Evolutionary conservation across 2,797 vertebrate species (phyloP).

Genomic region (Labeo calbasu): DNA sequence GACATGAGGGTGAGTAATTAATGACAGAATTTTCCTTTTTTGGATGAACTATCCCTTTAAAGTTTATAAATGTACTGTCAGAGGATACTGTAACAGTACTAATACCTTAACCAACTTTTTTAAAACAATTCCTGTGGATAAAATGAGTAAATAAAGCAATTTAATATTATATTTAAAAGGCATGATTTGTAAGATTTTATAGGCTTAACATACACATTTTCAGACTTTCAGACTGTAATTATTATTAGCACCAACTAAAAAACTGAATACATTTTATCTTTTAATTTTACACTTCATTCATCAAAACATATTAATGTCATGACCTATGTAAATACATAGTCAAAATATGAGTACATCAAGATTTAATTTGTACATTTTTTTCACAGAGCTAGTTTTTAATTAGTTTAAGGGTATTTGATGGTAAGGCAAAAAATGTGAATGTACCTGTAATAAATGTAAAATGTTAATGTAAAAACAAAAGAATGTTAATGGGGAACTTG

Average conservation of each 20-base stretch:
- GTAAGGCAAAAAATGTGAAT: background rate
- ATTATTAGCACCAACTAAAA: background rate
- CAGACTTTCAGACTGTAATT: background rate
- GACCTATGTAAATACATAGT: background rate
- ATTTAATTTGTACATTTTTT: background rate
- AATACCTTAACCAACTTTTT: background rate
- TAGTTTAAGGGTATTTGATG: background rate
- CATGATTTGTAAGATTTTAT: too few species aligned
- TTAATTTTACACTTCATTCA: background rate
- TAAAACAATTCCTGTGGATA: background rate
- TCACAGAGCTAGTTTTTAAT: conserved; percentile 2
- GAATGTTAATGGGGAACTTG: background rate
- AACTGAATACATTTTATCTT: background rate
- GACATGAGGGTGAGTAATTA: too few species aligned
- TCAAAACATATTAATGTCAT: background rate
- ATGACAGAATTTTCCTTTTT: too few species aligned
- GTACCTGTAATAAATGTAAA: background rate
- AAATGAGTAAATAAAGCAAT: background rate
- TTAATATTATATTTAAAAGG: background rate
- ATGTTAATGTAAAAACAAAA: background rate
- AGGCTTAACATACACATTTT: background rate
- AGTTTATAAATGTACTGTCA: background rate
- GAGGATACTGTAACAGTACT: background rate
- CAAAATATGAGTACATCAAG: background rate
- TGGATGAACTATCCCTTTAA: too few species aligned